Evolutionary conservation across 2,797 vertebrate genomes (phyloP), one percentile per base, ranked within the genome.

Genomic region (Vireo griseus): DNA sequence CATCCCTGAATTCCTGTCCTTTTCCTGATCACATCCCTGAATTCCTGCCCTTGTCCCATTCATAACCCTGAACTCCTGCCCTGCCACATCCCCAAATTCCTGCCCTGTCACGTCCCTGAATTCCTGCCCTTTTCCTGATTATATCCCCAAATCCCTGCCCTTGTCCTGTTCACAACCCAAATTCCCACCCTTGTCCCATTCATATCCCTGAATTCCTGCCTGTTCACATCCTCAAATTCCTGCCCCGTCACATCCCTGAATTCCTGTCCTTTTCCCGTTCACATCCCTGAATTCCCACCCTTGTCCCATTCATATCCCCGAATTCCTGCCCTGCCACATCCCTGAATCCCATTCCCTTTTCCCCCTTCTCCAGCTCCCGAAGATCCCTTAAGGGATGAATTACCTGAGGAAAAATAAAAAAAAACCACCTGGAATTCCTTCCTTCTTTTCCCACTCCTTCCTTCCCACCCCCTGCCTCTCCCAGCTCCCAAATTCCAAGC

Each of bases 271-370:
- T n/a, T n/a, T n/a, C n/a, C n/a, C n/a, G n/a, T n/a, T 17, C 52
- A n/a, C 31, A 57, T 33, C 21, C 54, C n/a, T 4, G 14, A 51
- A 15, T 33, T 31, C 62, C 80, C 59, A 45, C 12, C 28, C 63
- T 0, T 51, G 6, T n/a, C n/a, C n/a, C n/a, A 1, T 10, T 55
- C 54, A 10, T n/a, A 55, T 24, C 9, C 52, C 52, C 1, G 12
- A 51, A 13, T n/a, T 22, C 62, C 52, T 83, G 91, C 68, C 67
- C 19, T 35, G 22, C 29, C 72, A 48, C 42, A 17, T 75, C 13
- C 2, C 37, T 25, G 69, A 63, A 71, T 61, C 21, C 33, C 37
- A 39, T 25, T 6, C 42, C 11, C 62, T 25, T 24, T 25, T 13
- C 42, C 59, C 42, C 20, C 20, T 40, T 62, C 40, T n/a, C 29